phyloP scores from a whole-genome alignment of 2,888 invertebrate species.

The Tuberolachnus salignus region DNA sequence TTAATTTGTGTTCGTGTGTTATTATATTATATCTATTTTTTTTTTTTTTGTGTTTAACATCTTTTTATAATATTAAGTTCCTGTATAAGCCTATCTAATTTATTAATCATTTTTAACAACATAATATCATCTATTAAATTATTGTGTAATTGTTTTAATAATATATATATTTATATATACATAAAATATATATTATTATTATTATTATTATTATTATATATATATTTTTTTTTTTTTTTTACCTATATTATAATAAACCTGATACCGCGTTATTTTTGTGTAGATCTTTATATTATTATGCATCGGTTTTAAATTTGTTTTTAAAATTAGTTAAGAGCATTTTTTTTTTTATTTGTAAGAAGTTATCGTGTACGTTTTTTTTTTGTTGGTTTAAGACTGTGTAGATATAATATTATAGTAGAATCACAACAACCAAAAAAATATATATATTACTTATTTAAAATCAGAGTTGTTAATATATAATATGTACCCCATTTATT shows the following conservation, averaged over 20 bases:
- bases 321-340: conserved; percentile 21
- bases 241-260: conserved; percentile 8
- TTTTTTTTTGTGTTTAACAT: conserved; percentile 33
- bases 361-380: conserved; percentile 16
- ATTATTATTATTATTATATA: too few species aligned
- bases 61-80: conserved; percentile 41
- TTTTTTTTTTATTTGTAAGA: conserved; percentile 35
- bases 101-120: conserved; percentile 37
- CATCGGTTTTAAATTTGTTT: conserved; percentile 31
- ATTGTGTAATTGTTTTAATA: conserved; percentile 8
- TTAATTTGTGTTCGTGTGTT: conserved; percentile 33
- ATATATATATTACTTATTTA: conserved; percentile 15
- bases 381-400: conserved; percentile 40
- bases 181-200: too few species aligned
- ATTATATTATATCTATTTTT: conserved; percentile 32
- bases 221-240: conserved; percentile 7
- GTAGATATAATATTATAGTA: conserved; percentile 17
- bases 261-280: conserved; percentile 36
- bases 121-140: conserved; percentile 7
- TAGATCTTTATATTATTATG: conserved; percentile 36
- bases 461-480: conserved; percentile 39
- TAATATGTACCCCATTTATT: conserved; percentile 16
- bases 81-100: conserved; percentile 44
- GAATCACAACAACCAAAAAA: neutral
- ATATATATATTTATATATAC: neutral